Evolutionary conservation across 2,888 invertebrate genomes (phyloP).

Genomic region (Lasioglossum leucozonium): DNA sequence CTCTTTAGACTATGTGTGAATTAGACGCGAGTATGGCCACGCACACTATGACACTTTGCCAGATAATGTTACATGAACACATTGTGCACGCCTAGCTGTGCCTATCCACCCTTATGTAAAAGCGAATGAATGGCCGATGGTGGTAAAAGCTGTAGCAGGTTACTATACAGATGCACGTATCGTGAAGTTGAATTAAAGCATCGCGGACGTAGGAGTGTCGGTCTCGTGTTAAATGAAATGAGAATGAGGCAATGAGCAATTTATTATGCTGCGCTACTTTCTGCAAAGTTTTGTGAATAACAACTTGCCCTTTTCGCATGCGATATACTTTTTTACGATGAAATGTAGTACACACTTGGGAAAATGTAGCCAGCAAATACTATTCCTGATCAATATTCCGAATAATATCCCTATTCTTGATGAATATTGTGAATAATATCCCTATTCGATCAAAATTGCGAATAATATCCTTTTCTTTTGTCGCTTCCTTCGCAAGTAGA

Average conservation of each 20-base stretch:
- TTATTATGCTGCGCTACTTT: background rate
- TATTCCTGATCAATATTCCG: background rate
- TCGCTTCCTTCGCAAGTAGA: too few species aligned
- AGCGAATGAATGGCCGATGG: constrained; percentile 38
- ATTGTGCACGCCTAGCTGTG: constrained; percentile 43
- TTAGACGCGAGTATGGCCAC: background rate
- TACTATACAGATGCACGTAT: constrained; percentile 21
- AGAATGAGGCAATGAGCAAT: constrained; percentile 32
- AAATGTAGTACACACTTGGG: background rate
- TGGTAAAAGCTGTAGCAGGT: constrained; percentile 43
- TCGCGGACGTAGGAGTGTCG: constrained; percentile 23
- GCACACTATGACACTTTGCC: constrained; percentile 21
- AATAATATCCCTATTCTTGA: too few species aligned
- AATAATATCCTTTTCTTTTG: too few species aligned
- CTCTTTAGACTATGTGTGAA: background rate
- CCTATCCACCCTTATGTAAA: constrained; percentile 30
- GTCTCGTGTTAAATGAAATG: constrained; percentile 37
- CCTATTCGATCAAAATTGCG: too few species aligned
- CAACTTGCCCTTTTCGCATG: background rate
- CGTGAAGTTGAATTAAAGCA: constrained; percentile 62
- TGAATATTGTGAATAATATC: too few species aligned
- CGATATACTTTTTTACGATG: too few species aligned
- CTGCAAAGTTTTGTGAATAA: background rate
- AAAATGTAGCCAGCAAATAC: background rate
- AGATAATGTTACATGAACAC: constrained; percentile 57